phyloP scores from a whole-genome alignment of 2,888 invertebrate genomes.

The Drosophila recens region DNA sequence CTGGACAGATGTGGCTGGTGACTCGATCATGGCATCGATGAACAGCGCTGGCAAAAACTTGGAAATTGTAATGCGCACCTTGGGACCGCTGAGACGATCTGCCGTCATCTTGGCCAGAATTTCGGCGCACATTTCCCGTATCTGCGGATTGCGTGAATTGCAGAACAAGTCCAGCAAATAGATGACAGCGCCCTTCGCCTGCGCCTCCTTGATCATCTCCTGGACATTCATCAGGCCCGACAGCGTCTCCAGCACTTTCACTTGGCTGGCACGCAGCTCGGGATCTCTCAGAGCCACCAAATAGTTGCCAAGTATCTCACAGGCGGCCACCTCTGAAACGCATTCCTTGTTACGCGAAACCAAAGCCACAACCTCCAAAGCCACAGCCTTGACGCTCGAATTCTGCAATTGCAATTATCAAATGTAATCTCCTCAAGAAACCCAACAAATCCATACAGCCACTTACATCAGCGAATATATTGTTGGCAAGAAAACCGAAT shows the following conservation, averaged over 20 bases:
- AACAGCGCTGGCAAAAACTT: conserved; percentile 97
- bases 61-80: conserved; percentile 93
- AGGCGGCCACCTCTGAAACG: conserved; percentile 96
- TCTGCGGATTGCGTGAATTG: conserved; percentile 92
- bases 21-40: conserved; percentile 95
- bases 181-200: conserved; percentile 96
- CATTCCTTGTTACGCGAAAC: conserved; percentile 97
- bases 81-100: conserved; percentile 98
- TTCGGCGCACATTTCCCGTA: conserved; percentile 95
- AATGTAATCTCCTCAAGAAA: not conserved
- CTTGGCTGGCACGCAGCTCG: conserved; percentile 87
- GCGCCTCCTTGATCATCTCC: conserved; percentile 96
- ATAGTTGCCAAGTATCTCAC: conserved; percentile 92
- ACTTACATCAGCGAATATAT: conserved; percentile 85
- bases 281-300: conserved; percentile 89
- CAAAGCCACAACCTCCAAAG: conserved; percentile 90
- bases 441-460: not conserved
- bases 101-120: conserved; percentile 96
- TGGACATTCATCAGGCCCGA: conserved; percentile 96
- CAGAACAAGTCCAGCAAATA: conserved; percentile 97
- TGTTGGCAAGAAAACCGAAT: conserved; percentile 91
- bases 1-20: conserved; percentile 91
- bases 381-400: conserved; percentile 83
- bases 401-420: conserved; percentile 65
- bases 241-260: conserved; percentile 90